Percentiles rank a stretch among this genome's conserved stretches.
These are phyloP conservation scores for Brachyopa scutellaris DNA, from an alignment of 2,888 invertebrate genomes.

Conservation along the genomic window DNA sequence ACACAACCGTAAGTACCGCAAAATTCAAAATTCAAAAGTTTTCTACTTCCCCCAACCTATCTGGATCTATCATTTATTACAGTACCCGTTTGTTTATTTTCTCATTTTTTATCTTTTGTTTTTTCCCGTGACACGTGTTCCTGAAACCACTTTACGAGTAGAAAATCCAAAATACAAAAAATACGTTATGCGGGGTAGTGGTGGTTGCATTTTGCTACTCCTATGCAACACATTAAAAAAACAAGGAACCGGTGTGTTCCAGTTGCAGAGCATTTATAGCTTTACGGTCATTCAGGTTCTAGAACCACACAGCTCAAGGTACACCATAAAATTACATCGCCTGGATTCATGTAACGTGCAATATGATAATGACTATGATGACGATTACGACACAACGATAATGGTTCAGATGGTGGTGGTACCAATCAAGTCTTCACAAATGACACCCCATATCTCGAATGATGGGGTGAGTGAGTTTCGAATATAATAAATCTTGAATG, in stretches of 20 bases:
- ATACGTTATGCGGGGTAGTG: constrained; percentile 61
- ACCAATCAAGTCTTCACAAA: constrained; percentile 64
- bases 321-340: constrained; percentile 63
- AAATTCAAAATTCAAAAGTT: constrained; percentile 9
- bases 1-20: background rate
- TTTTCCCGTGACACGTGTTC: constrained; percentile 58
- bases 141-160: constrained; percentile 60
- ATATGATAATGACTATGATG: constrained; percentile 65
- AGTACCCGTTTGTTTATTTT: constrained; percentile 64
- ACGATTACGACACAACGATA: constrained; percentile 35
- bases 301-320: constrained; percentile 9
- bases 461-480: constrained; percentile 61
- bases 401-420: constrained; percentile 33
- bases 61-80: background rate
- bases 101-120: constrained; percentile 51
- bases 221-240: constrained; percentile 4
- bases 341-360: constrained; percentile 51
- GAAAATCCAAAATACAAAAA: background rate
- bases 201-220: background rate
- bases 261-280: constrained; percentile 16
- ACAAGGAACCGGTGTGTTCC: constrained; percentile 32
- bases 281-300: constrained; percentile 51
- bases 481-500: constrained; percentile 60
- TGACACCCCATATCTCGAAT: constrained; percentile 61
- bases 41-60: background rate